Evolutionary conservation across 2,888 invertebrate genomes (phyloP).

Genomic region (Orthonychiurus folsomi): DNA sequence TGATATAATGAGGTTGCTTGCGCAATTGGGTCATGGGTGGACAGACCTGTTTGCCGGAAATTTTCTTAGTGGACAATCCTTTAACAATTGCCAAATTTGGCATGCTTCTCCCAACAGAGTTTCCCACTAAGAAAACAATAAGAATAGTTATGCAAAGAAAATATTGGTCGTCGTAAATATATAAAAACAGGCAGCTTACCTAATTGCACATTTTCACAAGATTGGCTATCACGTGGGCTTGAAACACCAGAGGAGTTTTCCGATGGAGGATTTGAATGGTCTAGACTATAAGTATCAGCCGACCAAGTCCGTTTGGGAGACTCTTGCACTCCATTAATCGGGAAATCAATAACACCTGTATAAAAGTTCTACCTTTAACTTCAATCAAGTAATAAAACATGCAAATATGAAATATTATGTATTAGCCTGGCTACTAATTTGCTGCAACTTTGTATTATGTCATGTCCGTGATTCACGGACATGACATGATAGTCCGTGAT

Average conservation of each 20-base stretch:
- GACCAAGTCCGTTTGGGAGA: too few relatives aligned
- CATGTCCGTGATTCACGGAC: too few relatives aligned
- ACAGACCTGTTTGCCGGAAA: background rate
- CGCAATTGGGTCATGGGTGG: background rate
- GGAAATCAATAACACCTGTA: too few relatives aligned
- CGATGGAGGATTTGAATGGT: background rate
- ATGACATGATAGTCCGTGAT: too few relatives aligned
- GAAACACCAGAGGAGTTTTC: background rate
- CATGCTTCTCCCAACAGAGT: constrained; percentile 3
- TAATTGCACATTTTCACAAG: background rate
- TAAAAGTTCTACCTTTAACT: too few relatives aligned
- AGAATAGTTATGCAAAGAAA: background rate
- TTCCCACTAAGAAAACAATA: background rate
- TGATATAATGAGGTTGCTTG: background rate
- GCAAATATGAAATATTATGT: too few relatives aligned
- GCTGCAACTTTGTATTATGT: too few relatives aligned
- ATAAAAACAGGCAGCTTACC: background rate
- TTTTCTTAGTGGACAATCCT: background rate
- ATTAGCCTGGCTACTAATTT: too few relatives aligned
- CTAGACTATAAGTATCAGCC: background rate
- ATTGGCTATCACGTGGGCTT: constrained; percentile 2
- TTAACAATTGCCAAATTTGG: background rate
- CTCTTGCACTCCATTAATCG: too few relatives aligned
- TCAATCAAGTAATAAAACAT: too few relatives aligned
- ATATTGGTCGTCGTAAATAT: background rate